Conservation (phyloP, 2,888 invertebrate genomes). For the Chirona hameri region DNA sequence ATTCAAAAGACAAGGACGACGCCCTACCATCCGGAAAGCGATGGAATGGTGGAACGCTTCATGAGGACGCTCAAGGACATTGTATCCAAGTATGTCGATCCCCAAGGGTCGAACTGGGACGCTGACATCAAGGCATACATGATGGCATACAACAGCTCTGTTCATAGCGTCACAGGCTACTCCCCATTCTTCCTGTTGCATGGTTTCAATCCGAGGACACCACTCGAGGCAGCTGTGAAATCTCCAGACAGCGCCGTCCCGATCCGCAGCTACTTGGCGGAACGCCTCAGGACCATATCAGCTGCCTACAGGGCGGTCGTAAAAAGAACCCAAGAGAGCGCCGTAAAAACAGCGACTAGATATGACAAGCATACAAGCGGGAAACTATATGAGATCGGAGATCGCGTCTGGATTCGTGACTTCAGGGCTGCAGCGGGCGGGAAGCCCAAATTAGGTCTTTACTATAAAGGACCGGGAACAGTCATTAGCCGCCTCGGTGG, state of each 20-base stretch:
- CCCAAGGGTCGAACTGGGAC: background rate
- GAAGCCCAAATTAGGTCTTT: too few species aligned
- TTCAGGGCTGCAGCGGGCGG: too few species aligned
- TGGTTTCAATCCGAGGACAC: background rate
- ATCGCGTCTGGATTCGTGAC: too few species aligned
- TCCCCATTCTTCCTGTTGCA: background rate
- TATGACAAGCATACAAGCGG: background rate
- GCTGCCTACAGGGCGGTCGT: background rate
- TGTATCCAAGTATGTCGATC: background rate
- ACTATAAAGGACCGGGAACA: too few species aligned
- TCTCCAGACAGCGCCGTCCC: background rate
- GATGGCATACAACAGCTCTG: background rate
- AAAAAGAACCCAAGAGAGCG: background rate
- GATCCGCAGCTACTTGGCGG: background rate
- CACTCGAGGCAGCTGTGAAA: background rate
- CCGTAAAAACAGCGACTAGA: background rate
- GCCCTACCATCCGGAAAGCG: too few species aligned
- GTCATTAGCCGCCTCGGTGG: too few species aligned
- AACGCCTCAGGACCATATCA: background rate
- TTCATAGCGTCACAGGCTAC: background rate
- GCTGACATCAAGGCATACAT: background rate
- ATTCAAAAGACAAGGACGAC: too few species aligned
- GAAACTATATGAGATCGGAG: too few species aligned
- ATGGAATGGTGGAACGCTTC: background rate
- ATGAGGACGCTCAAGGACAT: background rate